Conservation (phyloP, 2,113 vertebrate species). For the Tiliqua scincoides region DNA sequence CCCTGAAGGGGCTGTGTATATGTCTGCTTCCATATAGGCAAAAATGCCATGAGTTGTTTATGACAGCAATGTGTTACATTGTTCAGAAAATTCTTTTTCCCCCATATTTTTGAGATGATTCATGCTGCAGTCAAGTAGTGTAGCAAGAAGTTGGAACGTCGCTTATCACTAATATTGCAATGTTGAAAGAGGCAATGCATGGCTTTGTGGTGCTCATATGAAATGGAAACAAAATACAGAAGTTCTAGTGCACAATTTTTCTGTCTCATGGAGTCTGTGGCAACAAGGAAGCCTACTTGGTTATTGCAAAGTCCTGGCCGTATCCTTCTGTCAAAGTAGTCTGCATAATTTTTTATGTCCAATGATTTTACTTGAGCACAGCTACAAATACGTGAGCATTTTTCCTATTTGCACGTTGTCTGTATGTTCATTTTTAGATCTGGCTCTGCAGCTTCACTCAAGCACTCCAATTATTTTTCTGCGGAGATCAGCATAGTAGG, state of each 20-base stretch:
- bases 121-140: neutral
- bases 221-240: conserved; percentile 21
- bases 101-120: conserved; percentile 45
- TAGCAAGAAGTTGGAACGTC: neutral
- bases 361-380: neutral
- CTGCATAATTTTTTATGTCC: neutral
- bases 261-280: neutral
- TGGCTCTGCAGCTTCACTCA: fast-evolving
- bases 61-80: conserved; percentile 24
- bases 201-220: conserved; percentile 6
- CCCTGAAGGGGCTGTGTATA: neutral
- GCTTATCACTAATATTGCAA: neutral
- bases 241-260: neutral
- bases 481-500: neutral
- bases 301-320: neutral
- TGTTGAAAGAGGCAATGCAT: conserved; percentile 31
- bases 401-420: conserved; percentile 10
- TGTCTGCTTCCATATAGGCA: conserved; percentile 13
- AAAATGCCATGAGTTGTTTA: conserved; percentile 23
- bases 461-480: conserved; percentile 11
- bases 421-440: neutral
- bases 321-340: neutral
- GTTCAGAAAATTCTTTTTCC: neutral
- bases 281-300: conserved; percentile 18
- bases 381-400: neutral